These are phyloP conservation scores for Pampus argenteus DNA, from an alignment of 2,797 vertebrate species.

Conservation along the genomic window DNA sequence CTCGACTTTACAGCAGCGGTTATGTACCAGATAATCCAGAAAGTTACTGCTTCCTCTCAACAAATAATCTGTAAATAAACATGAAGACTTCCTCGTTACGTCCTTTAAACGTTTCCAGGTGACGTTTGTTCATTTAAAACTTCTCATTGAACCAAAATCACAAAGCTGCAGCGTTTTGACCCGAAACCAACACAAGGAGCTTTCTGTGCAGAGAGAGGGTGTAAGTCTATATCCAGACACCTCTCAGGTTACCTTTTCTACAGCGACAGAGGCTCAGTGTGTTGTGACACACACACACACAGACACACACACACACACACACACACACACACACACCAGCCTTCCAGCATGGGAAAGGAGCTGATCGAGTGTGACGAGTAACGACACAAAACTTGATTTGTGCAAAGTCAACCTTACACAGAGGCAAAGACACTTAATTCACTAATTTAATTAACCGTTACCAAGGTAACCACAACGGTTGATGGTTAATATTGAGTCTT, in stretches of 20 bases:
- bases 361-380: background rate
- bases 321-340: background rate
- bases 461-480: too few relatives aligned
- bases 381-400: background rate
- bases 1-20: too few relatives aligned
- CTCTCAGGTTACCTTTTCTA: conserved; percentile 60
- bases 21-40: too few relatives aligned
- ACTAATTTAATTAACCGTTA: too few relatives aligned
- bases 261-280: conserved; percentile 40
- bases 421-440: too few relatives aligned
- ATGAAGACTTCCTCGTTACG: background rate
- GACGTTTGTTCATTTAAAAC: conserved; percentile 19
- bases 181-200: conserved; percentile 39
- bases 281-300: background rate
- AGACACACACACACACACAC: background rate
- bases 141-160: background rate
- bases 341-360: background rate
- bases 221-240: conserved; percentile 37
- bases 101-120: conserved; percentile 7
- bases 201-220: conserved; percentile 40
- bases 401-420: background rate
- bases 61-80: background rate
- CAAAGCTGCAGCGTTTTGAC: conserved; percentile 32
- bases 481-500: background rate
- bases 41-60: too few relatives aligned